Percentiles rank a stretch among this genome's conserved stretches.
Evolutionary conservation across 2,888 invertebrate species (phyloP).

Genomic region (Drosophila fungiperda): DNA sequence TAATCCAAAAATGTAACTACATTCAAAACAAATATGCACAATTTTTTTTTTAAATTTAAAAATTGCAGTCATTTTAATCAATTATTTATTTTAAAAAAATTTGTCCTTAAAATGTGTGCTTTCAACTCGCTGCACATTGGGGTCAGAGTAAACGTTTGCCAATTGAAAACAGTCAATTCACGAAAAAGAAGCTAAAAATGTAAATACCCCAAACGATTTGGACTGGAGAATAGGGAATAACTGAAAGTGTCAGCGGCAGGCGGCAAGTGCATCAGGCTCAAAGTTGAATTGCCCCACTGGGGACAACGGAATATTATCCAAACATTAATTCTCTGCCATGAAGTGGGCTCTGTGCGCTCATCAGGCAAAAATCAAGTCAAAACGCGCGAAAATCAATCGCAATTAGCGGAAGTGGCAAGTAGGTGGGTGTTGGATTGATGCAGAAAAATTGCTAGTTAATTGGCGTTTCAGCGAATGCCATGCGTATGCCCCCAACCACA

Average conservation of each 20-base stretch:
- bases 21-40: constrained; percentile 16
- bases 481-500: constrained; percentile 32
- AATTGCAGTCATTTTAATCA: background rate
- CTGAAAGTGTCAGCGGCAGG: constrained; percentile 49
- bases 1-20: background rate
- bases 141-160: constrained; percentile 47
- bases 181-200: constrained; percentile 16
- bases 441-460: constrained; percentile 72
- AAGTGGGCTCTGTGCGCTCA: constrained; percentile 42
- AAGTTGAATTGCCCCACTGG: constrained; percentile 28
- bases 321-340: constrained; percentile 44
- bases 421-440: constrained; percentile 1
- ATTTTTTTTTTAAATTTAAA: constrained; percentile 1
- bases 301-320: constrained; percentile 20
- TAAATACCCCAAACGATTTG: constrained; percentile 1
- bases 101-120: constrained; percentile 33
- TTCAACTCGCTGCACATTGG: constrained; percentile 42
- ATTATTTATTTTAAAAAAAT: constrained; percentile 1
- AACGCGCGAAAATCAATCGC: constrained; percentile 46
- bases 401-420: background rate
- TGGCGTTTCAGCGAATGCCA: constrained; percentile 73
- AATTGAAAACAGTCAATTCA: constrained; percentile 36
- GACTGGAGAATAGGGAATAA: constrained; percentile 25
- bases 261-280: constrained; percentile 59
- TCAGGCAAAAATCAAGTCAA: constrained; percentile 36